phyloP scores from a whole-genome alignment of 2,888 invertebrate species.

The Melieria omissa region DNA sequence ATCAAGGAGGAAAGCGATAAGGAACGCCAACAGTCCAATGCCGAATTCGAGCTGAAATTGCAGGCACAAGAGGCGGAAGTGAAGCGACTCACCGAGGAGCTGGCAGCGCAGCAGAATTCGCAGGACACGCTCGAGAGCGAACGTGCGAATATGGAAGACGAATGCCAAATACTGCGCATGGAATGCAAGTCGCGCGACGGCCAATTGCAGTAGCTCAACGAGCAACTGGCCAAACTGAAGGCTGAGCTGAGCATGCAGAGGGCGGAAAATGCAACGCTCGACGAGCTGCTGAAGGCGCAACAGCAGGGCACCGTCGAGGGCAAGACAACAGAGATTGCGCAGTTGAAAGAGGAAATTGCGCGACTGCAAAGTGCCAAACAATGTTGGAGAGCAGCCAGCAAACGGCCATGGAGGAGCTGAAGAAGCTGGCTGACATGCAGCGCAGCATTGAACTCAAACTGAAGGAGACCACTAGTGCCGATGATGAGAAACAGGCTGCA shows the following conservation, averaged over 20 bases:
- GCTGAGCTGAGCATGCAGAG: conserved; percentile 54
- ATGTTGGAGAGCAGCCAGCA: conserved; percentile 40
- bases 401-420: conserved; percentile 34
- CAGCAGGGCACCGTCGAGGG: conserved; percentile 44
- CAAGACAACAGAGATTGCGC: conserved; percentile 37
- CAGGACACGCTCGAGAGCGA: conserved; percentile 51
- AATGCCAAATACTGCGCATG: conserved; percentile 53
- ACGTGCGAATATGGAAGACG: conserved; percentile 49
- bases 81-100: conserved; percentile 45
- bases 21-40: conserved; percentile 46
- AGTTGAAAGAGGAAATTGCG: conserved; percentile 38
- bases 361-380: conserved; percentile 36
- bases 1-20: conserved; percentile 56
- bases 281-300: conserved; percentile 55
- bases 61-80: conserved; percentile 52
- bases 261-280: conserved; percentile 56
- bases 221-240: conserved; percentile 51
- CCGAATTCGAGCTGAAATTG: conserved; percentile 47
- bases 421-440: conserved; percentile 37
- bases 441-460: conserved; percentile 36
- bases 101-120: conserved; percentile 46
- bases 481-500: conserved; percentile 33
- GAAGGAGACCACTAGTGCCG: conserved; percentile 27
- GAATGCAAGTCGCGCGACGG: conserved; percentile 54
- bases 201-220: conserved; percentile 50